Base-by-base conservation (phyloP, 2,113 vertebrate species). In the Labeo catla region DNA sequence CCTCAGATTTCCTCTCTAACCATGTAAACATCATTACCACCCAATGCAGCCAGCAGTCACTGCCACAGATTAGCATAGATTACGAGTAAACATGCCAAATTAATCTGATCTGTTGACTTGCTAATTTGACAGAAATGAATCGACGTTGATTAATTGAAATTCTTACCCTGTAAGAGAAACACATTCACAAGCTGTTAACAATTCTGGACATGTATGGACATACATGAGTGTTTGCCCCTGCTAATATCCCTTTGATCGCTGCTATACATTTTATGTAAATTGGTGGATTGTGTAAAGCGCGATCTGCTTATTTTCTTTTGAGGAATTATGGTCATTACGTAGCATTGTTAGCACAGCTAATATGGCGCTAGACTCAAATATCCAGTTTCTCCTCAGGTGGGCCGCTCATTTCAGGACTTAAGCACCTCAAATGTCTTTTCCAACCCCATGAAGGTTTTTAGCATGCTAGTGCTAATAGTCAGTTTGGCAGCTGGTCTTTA, bases 1-100 rank as follows among this genome's bases (percentile, higher is more conserved):
- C 89, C 93, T 92, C 92, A 92, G 92, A 95, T 91, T 90, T 95
- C 93, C 89, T 95, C 92, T 94, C 91, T 78, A 84, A 72, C 89
- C 87, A 91, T 92, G 87, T 95, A 95, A 96, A 95, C 91, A 95
- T 91, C 90, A 93, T 95, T 92, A 93, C 83, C 91, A 93, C 91
- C 93, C 90, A 93, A 93, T 91, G 86, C 90, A 86, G 89, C 83
- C 88, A 93, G 90, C 90, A 79, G 90, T 91, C 86, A 21, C 82
- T 88, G 86, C 89, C 87, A 91, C 93, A 93, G 94, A 94, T 94
- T 95, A 94, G 90, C 89, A 91, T 91, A 95, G 93, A 93, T 95
- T 94, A 93, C 93, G 93, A 93, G 93, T 91, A 94, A 95, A 94
- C 92, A 93, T 87, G 89, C 86, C 87, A 92, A 93, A 94, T 94